Base-by-base conservation (phyloP, 2,888 invertebrate species). In the Polydrusus pterygomalis region DNA sequence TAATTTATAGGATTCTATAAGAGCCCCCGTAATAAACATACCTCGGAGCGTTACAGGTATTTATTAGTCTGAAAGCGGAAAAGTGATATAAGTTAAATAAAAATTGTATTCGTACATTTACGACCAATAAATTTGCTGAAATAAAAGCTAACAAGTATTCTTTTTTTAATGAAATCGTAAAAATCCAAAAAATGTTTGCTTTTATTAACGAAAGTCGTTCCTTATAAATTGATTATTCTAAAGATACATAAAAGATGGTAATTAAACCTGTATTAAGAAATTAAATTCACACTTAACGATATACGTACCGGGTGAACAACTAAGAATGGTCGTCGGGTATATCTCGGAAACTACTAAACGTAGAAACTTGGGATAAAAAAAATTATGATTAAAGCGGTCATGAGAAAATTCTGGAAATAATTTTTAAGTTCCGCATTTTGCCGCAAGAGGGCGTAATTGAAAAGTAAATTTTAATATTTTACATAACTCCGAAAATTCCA, bases 21-120 rank as follows among this genome's bases (percentile, higher is more conserved):
- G 51, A 18, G 18, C 51, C 51, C 17, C 49, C 20, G 20, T 51
- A 51, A 20, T 51, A 51, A 51, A 15, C 49, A 20, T 20, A 51
- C 51, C 11, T 51, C 25, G 25, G 17, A 51, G 11, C 17, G 51
- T 18, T 13, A 51, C 20, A 20, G 20, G 60, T 60, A 34, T 60
- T 60, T 60, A 60, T 60, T 60, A 18, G 60, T 34, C n/a, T 43
- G 30, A 20, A 60, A 60, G 11, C 40, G 38, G 34, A 60, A 13
- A 40, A 17, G 60, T 40, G 15, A 17, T 11, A 60, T 20, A 34
- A 43, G 25, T 60, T 9, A 60, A 38, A 60, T 30, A 30, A 34
- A 60, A 60, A 60, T 13, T 43, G 38, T 34, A 60, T 60, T 34
- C 38, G 34, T 40, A 34, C n/a, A 40, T 60, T 60, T 60, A 60